These are phyloP conservation scores for Aphelenchoides besseyi DNA, from an alignment of 1,140 invertebrate species.

Conservation along the genomic window DNA sequence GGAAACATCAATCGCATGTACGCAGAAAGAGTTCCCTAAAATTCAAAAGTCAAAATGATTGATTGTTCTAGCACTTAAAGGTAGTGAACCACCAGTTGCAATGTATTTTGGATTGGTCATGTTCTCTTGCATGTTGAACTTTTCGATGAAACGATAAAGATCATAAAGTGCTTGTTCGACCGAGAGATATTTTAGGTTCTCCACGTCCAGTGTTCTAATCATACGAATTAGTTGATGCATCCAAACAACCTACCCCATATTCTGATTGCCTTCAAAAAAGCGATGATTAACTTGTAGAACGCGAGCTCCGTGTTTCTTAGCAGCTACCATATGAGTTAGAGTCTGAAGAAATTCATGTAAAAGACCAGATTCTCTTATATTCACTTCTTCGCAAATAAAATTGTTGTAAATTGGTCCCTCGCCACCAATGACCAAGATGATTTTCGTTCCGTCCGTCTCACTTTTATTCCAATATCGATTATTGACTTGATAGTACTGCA, in stretches of 20 bases:
- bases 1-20: slow-evolving; percentile 31
- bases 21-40: slow-evolving; percentile 30
- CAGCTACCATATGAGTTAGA: slow-evolving; percentile 32
- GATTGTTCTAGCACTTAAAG: slow-evolving; percentile 6
- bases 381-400: not conserved
- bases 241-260: not conserved
- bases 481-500: slow-evolving; percentile 41
- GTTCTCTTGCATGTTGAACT: slow-evolving; percentile 15
- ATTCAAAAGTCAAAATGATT: not conserved
- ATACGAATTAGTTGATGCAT: slow-evolving; percentile 7
- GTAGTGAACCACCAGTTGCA: slow-evolving; percentile 35
- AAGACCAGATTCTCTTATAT: slow-evolving; percentile 3
- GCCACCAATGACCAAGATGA: slow-evolving; percentile 40
- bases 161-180: slow-evolving; percentile 34
- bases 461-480: not conserved
- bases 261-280: slow-evolving; percentile 35
- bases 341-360: slow-evolving; percentile 20
- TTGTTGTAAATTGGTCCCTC: slow-evolving; percentile 22
- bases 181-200: slow-evolving; percentile 25
- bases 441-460: slow-evolving; percentile 14
- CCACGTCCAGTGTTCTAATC: slow-evolving; percentile 3
- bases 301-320: slow-evolving; percentile 30
- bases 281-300: slow-evolving; percentile 38
- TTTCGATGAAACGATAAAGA: slow-evolving; percentile 25
- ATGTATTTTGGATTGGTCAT: slow-evolving; percentile 32